phyloP scores from a whole-genome alignment of 2,113 vertebrate species.

The Cryptomyrus ogoouensis region DNA sequence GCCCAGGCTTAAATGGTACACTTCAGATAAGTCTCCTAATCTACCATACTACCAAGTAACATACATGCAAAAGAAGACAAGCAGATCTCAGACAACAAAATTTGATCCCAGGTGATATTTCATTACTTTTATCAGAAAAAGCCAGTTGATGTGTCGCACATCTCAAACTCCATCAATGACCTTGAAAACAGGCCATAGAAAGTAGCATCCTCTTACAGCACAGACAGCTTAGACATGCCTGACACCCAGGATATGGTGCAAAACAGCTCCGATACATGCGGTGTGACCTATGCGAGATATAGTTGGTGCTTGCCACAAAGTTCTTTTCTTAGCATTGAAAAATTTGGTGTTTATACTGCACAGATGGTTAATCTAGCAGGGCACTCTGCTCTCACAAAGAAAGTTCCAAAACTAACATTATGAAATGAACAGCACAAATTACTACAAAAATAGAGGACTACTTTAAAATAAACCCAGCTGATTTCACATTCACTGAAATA shows the following conservation, averaged over 20 bases:
- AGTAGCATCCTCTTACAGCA: slow-evolving; percentile 52
- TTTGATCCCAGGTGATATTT: slow-evolving; percentile 44
- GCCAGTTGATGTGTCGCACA: slow-evolving; percentile 51
- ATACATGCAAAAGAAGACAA: not conserved
- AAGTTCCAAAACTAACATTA: slow-evolving; percentile 70
- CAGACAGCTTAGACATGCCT: not conserved
- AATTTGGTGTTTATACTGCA: slow-evolving; percentile 59
- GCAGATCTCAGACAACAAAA: not conserved
- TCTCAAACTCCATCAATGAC: slow-evolving; percentile 57
- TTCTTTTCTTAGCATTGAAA: slow-evolving; percentile 50
- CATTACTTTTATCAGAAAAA: slow-evolving; percentile 25
- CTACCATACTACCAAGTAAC: not conserved
- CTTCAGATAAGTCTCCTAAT: not conserved
- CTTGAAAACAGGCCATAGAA: slow-evolving; percentile 59
- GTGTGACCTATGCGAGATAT: slow-evolving; percentile 28
- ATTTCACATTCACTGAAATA: slow-evolving; percentile 71
- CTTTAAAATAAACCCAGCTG: slow-evolving; percentile 75
- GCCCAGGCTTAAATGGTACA: not conserved
- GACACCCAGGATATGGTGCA: not conserved
- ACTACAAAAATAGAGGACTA: slow-evolving; percentile 65
- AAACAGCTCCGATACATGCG: not conserved
- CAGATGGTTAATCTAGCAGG: slow-evolving; percentile 60
- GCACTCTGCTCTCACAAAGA: slow-evolving; percentile 55
- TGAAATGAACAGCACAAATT: slow-evolving; percentile 67
- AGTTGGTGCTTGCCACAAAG: slow-evolving; percentile 41